Evolutionary conservation across 2,113 vertebrate species (phyloP).

Genomic region (Melospiza georgiana): DNA sequence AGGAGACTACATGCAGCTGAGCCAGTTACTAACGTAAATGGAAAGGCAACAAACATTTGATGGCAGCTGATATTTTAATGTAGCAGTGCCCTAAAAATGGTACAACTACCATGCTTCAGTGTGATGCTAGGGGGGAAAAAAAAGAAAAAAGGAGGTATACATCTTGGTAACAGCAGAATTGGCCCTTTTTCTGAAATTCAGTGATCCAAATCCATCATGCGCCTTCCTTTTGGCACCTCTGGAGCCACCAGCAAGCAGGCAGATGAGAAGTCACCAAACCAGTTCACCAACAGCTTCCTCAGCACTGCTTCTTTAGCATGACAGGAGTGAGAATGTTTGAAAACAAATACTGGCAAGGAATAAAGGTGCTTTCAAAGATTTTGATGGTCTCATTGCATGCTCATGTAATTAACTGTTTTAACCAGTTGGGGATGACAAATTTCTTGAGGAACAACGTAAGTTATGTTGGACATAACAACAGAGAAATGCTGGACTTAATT

Average conservation of each 20-base stretch:
- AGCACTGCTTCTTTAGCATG: neutral
- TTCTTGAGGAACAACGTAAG: neutral
- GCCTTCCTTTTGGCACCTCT: neutral
- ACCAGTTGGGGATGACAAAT: neutral
- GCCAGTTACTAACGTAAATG: neutral
- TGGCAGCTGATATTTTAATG: neutral
- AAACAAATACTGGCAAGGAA: neutral
- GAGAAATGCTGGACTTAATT: neutral
- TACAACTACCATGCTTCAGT: neutral
- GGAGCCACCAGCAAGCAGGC: neutral
- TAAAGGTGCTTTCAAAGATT: neutral
- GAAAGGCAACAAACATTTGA: neutral
- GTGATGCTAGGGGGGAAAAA: fast-evolving
- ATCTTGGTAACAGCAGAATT: neutral
- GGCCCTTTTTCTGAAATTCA: neutral
- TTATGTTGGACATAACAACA: neutral
- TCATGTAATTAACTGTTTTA: neutral
- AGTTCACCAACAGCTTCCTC: neutral
- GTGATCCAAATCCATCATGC: neutral
- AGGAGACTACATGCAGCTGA: neutral
- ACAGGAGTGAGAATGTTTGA: neutral
- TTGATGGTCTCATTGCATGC: neutral
- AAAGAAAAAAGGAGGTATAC: neutral
- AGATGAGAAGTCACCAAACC: neutral
- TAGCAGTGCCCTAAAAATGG: neutral